Evolutionary conservation across 2,888 invertebrate species (phyloP).

Genomic region (Dorcus parallelipipedus): DNA sequence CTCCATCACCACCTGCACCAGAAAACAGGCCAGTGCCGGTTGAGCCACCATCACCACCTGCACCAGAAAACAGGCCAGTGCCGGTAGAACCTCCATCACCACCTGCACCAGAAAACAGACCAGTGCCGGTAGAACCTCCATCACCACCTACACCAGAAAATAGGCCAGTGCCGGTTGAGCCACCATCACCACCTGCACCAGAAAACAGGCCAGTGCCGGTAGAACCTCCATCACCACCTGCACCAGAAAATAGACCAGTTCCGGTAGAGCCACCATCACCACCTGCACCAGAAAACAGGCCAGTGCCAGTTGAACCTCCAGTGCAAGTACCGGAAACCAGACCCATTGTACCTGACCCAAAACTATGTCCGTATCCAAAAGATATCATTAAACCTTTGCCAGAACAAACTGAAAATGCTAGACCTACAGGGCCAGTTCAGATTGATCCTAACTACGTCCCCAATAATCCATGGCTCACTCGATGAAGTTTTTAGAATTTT

Average conservation of each 20-base stretch:
- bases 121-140: neutral
- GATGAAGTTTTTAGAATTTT: neutral
- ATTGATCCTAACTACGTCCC: conserved; percentile 5
- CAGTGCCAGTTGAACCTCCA: conserved; percentile 2
- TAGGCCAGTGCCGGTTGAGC: neutral
- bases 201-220: neutral
- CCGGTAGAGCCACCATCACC: neutral
- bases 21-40: no score
- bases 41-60: no score
- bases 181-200: neutral
- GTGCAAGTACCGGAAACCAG: neutral
- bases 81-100: no score
- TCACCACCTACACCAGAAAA: neutral
- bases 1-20: no score
- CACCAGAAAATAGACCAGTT: neutral
- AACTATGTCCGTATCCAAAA: no score
- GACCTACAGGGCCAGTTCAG: neutral
- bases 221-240: neutral
- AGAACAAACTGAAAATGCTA: neutral
- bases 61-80: no score
- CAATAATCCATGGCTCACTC: conserved; percentile 3
- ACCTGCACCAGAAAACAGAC: neutral
- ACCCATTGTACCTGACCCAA: no score
- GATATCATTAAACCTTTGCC: neutral
- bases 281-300: neutral